These are phyloP conservation scores for Chiloscyllium plagiosum DNA, from an alignment of 2,113 vertebrate genomes.

Conservation along the genomic window DNA sequence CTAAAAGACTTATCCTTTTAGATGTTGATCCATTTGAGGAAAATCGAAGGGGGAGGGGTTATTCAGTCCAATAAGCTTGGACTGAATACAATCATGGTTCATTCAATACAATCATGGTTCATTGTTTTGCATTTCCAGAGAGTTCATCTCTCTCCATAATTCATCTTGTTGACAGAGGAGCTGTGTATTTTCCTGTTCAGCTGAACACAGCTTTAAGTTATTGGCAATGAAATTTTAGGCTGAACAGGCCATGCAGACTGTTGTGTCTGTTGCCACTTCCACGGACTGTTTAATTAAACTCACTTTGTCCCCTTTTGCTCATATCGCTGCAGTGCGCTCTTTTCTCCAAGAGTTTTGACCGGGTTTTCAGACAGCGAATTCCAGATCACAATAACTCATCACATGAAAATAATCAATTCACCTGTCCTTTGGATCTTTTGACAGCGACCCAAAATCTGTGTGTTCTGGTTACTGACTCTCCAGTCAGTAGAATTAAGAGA, in stretches of 20 bases:
- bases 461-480: too few species aligned
- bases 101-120: too few species aligned
- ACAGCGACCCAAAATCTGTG: too few species aligned
- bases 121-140: not conserved
- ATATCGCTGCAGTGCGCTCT: not conserved
- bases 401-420: not conserved
- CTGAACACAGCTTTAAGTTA: not conserved
- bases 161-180: not conserved
- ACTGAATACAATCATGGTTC: too few species aligned
- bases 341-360: not conserved
- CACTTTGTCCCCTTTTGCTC: not conserved
- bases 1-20: not conserved
- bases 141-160: not conserved
- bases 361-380: too few species aligned
- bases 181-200: not conserved
- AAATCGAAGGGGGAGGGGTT: too few species aligned
- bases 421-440: not conserved
- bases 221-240: not conserved
- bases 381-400: not conserved
- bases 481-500: not conserved
- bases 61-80: too few species aligned
- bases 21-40: not conserved
- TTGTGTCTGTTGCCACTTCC: not conserved
- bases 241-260: not conserved
- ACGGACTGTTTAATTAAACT: too few species aligned